Percentiles rank a stretch among this genome's conserved stretches.
These are phyloP conservation scores for Romanogobio albipinnatus DNA, from an alignment of 2,113 vertebrate species.

Conservation along the genomic window DNA sequence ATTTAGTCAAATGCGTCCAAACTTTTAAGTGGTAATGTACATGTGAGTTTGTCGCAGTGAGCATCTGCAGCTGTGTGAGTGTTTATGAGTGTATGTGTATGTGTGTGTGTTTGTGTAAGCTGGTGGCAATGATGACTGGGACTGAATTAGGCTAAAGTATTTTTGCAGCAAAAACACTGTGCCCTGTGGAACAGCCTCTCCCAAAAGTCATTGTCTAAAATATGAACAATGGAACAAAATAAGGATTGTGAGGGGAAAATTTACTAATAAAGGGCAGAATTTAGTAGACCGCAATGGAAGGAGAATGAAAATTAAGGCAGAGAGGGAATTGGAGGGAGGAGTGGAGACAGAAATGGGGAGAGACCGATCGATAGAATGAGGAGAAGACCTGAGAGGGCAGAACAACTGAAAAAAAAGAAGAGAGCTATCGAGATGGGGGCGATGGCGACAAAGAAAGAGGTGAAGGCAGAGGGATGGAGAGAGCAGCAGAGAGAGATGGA, in stretches of 20 bases:
- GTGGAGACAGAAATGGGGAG: neutral
- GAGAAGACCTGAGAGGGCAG: neutral
- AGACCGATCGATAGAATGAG: neutral
- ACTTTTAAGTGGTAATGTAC: neutral
- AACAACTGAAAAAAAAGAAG: neutral
- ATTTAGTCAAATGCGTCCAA: neutral
- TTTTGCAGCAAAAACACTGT: neutral
- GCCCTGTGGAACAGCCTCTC: neutral
- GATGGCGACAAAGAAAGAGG: slow-evolving; percentile 20
- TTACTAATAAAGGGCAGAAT: neutral
- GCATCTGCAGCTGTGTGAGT: neutral
- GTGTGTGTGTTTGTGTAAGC: neutral
- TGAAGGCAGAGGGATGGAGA: slow-evolving; percentile 11
- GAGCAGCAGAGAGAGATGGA: neutral
- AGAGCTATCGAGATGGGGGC: neutral
- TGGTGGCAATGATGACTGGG: neutral
- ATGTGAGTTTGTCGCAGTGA: slow-evolving; percentile 10
- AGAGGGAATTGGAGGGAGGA: neutral
- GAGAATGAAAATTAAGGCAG: neutral
- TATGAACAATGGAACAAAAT: neutral
- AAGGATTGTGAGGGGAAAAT: neutral
- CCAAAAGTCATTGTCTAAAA: neutral
- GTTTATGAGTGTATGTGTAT: neutral
- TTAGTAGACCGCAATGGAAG: neutral
- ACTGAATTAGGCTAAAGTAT: slow-evolving; percentile 17